Evolutionary conservation across 2,113 vertebrate genomes (phyloP).

Genomic region (Dicrurus megarhynchus): DNA sequence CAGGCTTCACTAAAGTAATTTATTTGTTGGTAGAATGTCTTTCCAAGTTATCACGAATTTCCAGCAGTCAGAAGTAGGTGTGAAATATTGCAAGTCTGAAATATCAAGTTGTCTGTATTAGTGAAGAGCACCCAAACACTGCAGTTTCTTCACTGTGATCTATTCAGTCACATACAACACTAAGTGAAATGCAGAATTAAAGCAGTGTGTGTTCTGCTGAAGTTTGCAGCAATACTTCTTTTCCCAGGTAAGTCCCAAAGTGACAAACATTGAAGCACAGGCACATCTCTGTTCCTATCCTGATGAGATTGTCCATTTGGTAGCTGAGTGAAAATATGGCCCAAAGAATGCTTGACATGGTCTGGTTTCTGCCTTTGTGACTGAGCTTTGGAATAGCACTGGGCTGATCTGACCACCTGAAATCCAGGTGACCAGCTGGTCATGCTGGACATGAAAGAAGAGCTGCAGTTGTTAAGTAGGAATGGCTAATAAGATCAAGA

Average conservation of each 20-base stretch:
- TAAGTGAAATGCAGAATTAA: background rate
- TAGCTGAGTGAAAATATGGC: background rate
- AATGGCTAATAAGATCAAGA: slow-evolving; percentile 27
- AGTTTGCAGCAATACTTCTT: background rate
- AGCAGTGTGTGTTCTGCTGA: background rate
- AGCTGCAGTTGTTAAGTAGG: background rate
- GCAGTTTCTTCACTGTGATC: background rate
- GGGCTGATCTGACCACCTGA: background rate
- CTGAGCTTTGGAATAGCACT: background rate
- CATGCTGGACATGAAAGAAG: background rate
- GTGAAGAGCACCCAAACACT: background rate
- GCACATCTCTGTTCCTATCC: background rate
- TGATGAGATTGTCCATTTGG: background rate
- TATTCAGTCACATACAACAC: accelerated
- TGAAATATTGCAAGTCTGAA: background rate
- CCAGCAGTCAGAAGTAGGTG: background rate
- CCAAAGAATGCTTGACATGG: background rate
- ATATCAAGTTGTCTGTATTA: background rate
- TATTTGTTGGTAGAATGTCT: background rate
- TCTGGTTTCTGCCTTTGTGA: background rate
- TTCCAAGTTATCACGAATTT: background rate
- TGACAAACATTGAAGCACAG: background rate
- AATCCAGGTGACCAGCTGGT: background rate
- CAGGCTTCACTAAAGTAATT: background rate
- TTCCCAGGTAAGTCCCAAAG: background rate